Evolutionary conservation across 2,113 vertebrate species (phyloP), one percentile per base, ranked within the genome.

Genomic region (Thermophis baileyi): DNA sequence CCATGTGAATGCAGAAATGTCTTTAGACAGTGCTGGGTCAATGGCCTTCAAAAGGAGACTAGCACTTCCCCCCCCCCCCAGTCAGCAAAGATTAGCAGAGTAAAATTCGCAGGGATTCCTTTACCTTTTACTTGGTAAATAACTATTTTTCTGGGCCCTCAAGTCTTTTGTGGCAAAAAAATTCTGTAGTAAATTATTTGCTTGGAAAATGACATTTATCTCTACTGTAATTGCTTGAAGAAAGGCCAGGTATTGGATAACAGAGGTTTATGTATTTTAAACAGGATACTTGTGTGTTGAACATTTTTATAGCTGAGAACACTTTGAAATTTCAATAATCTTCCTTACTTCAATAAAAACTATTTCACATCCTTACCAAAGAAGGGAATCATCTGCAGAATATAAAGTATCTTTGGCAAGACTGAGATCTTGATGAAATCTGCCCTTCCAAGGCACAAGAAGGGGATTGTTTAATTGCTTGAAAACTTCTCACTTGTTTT

Each of bases 361-460:
- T 90, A 91, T 90, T 85, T 86, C 86, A 96, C 96, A 93, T 90
- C 60, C 93, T 94, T 94, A 93, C 91, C 96, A 94, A 0, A 0
- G 95, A 97, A 94, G 88, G 89, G 89, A 96, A 94, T 94, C 95
- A 96, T 96, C 95, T 96, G 96, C 92, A 94, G 93, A 94, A 24
- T 2, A 4, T 92, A 94, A 95, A 96, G 54, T 87, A 94, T 94
- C 90, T 90, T 95, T 95, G 95, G 89, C 95, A 96, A 0, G 0
- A 93, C 92, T 0, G 0, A 86, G 94, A 91, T 96, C 88, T 91
- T 90, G 20, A 86, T 95, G 92, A 93, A 95, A 96, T 93, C 95
- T 96, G 94, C 88, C 94, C 93, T 94, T 90, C 53, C 85, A 60
- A 57, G 90, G 91, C 93, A 90, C 1, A 4, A 91, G 30, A 94